phyloP scores from a whole-genome alignment of 2,113 vertebrate species.

The Brachyhypopomus occidentalis region DNA sequence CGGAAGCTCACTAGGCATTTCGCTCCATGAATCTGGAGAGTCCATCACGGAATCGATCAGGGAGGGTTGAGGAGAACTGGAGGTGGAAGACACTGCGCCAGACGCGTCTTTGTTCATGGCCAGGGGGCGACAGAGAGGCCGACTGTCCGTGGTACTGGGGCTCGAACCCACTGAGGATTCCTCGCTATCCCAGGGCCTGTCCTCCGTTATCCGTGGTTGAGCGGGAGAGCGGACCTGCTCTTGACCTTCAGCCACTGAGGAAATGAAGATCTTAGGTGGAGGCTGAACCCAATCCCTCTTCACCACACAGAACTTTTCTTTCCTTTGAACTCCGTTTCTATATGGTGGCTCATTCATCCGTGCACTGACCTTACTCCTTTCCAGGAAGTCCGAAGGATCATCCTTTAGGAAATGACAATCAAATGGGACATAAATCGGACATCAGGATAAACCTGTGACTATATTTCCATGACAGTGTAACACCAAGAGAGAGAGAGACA shows the following conservation, averaged over 20 bases:
- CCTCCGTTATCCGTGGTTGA: conserved; percentile 25
- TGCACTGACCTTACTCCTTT: conserved; percentile 66
- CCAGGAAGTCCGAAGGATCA: conserved; percentile 60
- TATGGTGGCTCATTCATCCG: conserved; percentile 53
- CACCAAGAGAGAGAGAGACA: not conserved
- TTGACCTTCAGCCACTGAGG: conserved; percentile 67
- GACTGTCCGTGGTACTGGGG: conserved; percentile 39
- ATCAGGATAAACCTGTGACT: not conserved
- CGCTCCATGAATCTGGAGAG: conserved; percentile 74
- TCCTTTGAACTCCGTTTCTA: conserved; percentile 64
- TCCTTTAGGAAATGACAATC: conserved; percentile 57
- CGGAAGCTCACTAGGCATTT: conserved; percentile 59
- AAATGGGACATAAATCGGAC: conserved; percentile 21
- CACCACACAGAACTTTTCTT: conserved; percentile 73
- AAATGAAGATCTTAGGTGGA: conserved; percentile 82
- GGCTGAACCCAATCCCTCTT: conserved; percentile 76
- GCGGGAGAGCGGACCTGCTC: conserved; percentile 46
- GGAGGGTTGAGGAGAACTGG: conserved; percentile 59
- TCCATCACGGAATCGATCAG: conserved; percentile 61
- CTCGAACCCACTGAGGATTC: conserved; percentile 59
- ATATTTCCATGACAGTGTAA: conserved; percentile 1
- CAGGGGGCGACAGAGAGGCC: conserved; percentile 26
- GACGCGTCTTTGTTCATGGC: conserved; percentile 44
- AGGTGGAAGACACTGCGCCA: conserved; percentile 5
- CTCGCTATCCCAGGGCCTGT: conserved; percentile 66